Evolutionary conservation across 2,113 vertebrate species (phyloP).

Genomic region (Pteropus alecto): DNA sequence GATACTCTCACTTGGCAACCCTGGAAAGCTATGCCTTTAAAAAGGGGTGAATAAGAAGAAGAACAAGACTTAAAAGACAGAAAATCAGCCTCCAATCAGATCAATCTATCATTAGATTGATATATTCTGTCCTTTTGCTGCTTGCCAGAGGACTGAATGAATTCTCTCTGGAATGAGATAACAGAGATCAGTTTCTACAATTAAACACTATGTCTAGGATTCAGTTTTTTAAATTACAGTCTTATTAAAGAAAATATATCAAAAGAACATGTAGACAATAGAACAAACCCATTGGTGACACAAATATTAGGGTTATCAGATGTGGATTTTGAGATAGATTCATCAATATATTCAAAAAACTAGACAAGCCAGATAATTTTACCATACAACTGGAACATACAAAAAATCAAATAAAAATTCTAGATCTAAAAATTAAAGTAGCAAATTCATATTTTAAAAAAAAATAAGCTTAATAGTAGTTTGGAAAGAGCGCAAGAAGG

Average conservation of each 20-base stretch:
- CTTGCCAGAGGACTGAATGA: neutral
- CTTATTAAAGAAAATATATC: neutral
- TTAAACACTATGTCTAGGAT: neutral
- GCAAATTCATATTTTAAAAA: neutral
- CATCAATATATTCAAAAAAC: neutral
- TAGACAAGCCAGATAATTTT: neutral
- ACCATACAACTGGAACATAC: neutral
- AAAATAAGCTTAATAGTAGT: neutral
- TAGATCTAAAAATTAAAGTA: neutral
- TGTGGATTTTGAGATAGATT: neutral
- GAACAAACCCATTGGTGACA: neutral
- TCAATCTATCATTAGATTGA: neutral
- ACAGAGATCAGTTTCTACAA: neutral
- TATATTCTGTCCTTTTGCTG: neutral
- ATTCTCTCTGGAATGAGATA: neutral
- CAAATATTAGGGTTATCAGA: neutral
- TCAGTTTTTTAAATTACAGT: neutral
- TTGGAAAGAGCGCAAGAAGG: neutral
- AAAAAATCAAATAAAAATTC: conserved; percentile 3
- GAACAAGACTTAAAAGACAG: neutral
- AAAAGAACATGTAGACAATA: neutral
- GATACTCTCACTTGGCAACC: neutral
- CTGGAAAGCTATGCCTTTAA: neutral
- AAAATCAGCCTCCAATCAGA: neutral
- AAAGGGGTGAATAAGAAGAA: neutral